These are phyloP conservation scores for Lathamus discolor DNA, from an alignment of 2,113 vertebrate genomes.

Conservation along the genomic window DNA sequence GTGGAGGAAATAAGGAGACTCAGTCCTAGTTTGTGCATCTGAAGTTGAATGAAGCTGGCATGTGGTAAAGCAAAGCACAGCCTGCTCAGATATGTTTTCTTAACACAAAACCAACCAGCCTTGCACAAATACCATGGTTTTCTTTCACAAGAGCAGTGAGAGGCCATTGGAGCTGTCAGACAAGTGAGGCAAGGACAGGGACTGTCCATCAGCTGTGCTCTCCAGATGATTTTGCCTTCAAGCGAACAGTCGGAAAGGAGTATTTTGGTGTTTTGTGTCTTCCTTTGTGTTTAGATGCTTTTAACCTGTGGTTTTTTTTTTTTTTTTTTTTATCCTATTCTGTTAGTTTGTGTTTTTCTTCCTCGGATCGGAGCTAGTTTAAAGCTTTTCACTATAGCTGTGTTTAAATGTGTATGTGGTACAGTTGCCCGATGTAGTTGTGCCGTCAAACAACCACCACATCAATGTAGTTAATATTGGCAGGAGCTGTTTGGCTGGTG, in stretches of 20 bases:
- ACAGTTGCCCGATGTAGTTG: neutral
- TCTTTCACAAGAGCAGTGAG: neutral
- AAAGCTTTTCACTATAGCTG: neutral
- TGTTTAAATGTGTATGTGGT: neutral
- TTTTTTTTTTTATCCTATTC: fast-evolving
- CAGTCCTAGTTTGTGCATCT: neutral
- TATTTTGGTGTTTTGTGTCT: neutral
- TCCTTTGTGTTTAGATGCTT: neutral
- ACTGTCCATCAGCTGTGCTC: neutral
- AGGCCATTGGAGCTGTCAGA: neutral
- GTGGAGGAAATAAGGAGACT: neutral
- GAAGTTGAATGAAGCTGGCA: constrained; percentile 22
- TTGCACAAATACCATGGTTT: constrained; percentile 52
- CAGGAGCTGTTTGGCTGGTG: neutral
- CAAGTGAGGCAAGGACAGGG: neutral
- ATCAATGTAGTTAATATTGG: neutral
- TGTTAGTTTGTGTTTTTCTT: neutral
- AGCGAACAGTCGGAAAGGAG: neutral
- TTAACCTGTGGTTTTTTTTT: neutral
- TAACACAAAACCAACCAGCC: constrained; percentile 19
- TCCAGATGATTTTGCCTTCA: neutral
- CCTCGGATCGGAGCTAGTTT: neutral
- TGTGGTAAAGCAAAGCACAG: constrained; percentile 13
- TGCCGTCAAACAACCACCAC: fast-evolving
- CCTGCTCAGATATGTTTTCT: constrained; percentile 15